Base-by-base conservation (phyloP, 1,140 invertebrate genomes). In the Paraescarpia echinospica region DNA sequence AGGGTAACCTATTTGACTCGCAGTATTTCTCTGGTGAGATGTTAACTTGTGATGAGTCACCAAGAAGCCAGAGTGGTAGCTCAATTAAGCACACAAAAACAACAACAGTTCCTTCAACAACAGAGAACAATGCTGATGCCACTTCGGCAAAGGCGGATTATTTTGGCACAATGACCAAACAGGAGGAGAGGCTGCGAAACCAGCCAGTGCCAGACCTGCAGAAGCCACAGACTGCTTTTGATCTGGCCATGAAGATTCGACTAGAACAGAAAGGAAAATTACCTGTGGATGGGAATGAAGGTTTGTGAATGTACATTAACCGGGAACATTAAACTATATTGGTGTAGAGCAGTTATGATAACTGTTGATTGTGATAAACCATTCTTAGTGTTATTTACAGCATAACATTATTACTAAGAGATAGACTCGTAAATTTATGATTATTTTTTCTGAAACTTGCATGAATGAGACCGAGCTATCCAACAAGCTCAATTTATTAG, bases 221-320 rank as follows among this genome's bases (percentile, higher is more conserved):
- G 1, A 35, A 92, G 31, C 91, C 93, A 51, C n/a, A 92, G 34
- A 93, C 92, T 34, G 94, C 94, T 22, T 94, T 93, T 93, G 93
- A 94, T 33, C 88, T 92, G 9, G 94, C 93, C 4, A 94, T 94
- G 93, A 93, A 94, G 90, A 93, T 95, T 12, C 93, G 94, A 41
- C 88, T 35, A 91, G 91, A 94, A 90, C 90, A 89, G 33, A 89
- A 92, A 91, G 59, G 59, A 77, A 77, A 77, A 18, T 18, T 51
- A 35, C 89, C 1, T 35, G 35, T 14, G 34, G 92, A 34, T 89
- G 34, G 77, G 34, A 18, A 34, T 27, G 92, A 41, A 89, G 89
- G 89, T 35, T n/a, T 34, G 33, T 41, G n/a, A n/a, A n/a, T n/a
- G 31, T 31, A 88, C 34, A 35, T 35, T 35, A 33, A 27, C n/a